Base-by-base conservation (phyloP, 2,888 invertebrate genomes). In the Tipula vernalis region DNA sequence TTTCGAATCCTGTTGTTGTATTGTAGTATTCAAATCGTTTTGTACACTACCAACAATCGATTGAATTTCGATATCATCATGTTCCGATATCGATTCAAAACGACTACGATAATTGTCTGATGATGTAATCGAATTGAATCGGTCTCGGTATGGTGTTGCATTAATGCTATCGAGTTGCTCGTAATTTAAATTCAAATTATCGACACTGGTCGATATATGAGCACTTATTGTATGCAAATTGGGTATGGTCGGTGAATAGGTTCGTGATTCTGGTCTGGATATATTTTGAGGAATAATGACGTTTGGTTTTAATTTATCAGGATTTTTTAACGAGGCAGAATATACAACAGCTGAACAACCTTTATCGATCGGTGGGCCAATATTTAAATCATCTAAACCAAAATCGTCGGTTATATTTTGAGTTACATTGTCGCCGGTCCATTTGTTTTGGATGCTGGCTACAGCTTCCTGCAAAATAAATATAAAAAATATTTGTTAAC, bases 261-360 rank as follows among this genome's bases (percentile, higher is more conserved):
- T 88, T 87, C 2, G 88, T 42, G 42, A 87, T 36, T 86, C 18
- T 13, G 44, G 57, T 71, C 13, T 36, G 3, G 18, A 44, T 8
- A 39, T 15, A 39, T 84, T 84, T 44, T 42, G 15, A 12, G 44
- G 44, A 42, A 36, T 18, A 0, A 87, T 88, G 28, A 44, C 13
- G 0, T 5, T 85, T 2, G 85, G 8, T 87, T 87, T 85, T 36
- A 85, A 42, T 44, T 85, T 85, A 12, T 85, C 42, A 5, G 85
- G 85, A 86, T 88, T 88, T 88, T 92, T 93, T 86, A 93, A 91
- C 87, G 93, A 92, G 0, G 95, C 95, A 3, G 95, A 93, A 90
- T 96, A 96, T 0, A 97, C 96, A 41, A 95, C 96, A 39, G 96
- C 96, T 88, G 95, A 95, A 90, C 96, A 95, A 15, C 97, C 97